phyloP scores from a whole-genome alignment of 2,888 invertebrate genomes.

The Amaurobius ferox region DNA sequence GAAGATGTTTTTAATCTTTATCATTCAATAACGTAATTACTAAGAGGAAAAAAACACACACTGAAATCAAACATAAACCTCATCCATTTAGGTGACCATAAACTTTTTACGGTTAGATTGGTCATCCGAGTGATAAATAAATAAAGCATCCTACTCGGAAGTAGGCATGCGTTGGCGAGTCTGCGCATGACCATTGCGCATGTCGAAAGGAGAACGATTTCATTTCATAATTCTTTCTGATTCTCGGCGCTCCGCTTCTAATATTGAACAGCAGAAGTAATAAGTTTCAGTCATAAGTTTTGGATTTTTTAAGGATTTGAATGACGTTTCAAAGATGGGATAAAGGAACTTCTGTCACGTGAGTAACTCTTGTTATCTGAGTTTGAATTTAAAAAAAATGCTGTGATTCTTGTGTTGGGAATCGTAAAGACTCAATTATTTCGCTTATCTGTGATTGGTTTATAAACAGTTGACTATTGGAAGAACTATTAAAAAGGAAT shows the following conservation, averaged over 20 bases:
- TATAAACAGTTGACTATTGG: no score
- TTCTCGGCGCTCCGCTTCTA: neutral
- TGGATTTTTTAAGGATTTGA: no score
- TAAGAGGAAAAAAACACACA: no score
- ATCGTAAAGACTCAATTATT: no score
- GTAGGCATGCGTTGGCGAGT: slow-evolving; percentile 38
- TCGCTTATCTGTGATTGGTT: no score
- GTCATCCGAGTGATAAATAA: slow-evolving; percentile 46
- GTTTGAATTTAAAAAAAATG: neutral
- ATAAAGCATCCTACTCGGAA: slow-evolving; percentile 50
- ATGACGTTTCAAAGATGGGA: no score
- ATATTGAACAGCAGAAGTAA: neutral
- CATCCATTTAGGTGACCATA: neutral
- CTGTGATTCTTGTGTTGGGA: no score
- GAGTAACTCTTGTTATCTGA: neutral
- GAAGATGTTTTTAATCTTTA: no score
- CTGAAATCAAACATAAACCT: neutral
- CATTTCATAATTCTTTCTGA: slow-evolving; percentile 22
- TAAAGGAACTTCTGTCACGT: neutral
- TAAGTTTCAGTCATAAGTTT: no score
- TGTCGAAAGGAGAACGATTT: slow-evolving; percentile 19
- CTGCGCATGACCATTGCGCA: slow-evolving; percentile 53
- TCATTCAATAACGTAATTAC: no score
- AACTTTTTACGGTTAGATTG: neutral
- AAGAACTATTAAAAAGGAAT: no score